phyloP scores from a whole-genome alignment of 2,113 vertebrate genomes.

The Sterna hirundo region DNA sequence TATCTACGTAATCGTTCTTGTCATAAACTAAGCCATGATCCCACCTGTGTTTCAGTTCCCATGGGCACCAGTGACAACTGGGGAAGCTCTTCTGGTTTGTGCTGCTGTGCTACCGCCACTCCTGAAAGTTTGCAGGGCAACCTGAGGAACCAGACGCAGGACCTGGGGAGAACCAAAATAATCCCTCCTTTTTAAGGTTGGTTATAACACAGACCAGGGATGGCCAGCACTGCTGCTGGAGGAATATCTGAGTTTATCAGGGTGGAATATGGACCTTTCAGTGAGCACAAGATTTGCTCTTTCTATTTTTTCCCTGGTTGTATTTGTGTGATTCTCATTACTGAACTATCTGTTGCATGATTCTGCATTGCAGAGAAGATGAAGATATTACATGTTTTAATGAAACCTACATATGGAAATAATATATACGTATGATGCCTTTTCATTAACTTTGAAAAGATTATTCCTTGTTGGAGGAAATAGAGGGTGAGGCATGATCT shows the following conservation, averaged over 20 bases:
- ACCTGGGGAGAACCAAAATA: background rate
- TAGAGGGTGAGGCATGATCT: background rate
- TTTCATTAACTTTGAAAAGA: background rate
- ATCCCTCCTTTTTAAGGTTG: background rate
- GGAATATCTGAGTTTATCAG: fast-evolving
- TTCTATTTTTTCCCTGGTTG: background rate
- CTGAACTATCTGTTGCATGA: background rate
- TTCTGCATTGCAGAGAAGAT: background rate
- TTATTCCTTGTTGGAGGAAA: background rate
- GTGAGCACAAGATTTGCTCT: fast-evolving
- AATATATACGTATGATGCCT: background rate
- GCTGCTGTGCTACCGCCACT: background rate
- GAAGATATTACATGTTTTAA: background rate
- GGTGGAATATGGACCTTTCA: background rate
- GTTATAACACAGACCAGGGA: background rate
- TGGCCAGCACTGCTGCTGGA: background rate
- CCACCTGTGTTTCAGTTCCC: background rate
- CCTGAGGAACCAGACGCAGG: background rate
- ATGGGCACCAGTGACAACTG: background rate
- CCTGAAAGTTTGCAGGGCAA: background rate
- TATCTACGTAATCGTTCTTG: background rate
- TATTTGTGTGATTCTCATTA: background rate
- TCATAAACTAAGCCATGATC: background rate
- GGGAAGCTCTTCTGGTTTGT: background rate
- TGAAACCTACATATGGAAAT: background rate